These are phyloP conservation scores for Hippocampus guttulatus DNA, from an alignment of 2,113 vertebrate genomes.

Conservation along the genomic window DNA sequence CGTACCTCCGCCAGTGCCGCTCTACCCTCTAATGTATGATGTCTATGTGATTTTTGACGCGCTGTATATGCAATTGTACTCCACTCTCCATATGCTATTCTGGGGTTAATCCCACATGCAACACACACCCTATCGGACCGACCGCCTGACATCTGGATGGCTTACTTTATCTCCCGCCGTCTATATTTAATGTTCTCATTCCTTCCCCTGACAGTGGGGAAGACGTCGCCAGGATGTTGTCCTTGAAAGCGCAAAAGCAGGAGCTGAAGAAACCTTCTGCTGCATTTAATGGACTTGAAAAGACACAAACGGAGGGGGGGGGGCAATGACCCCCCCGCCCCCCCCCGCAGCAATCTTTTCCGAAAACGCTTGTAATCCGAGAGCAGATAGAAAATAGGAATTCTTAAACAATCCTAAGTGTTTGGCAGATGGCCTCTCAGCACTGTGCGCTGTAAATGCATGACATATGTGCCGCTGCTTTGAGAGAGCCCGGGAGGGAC, in stretches of 20 bases:
- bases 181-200: conserved; percentile 50
- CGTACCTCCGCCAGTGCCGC: too few species aligned
- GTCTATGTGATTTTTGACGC: background rate
- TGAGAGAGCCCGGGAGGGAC: conserved; percentile 23
- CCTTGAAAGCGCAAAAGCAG: background rate
- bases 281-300: conserved; percentile 11
- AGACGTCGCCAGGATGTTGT: background rate
- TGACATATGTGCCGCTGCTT: conserved; percentile 42
- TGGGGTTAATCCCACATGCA: background rate
- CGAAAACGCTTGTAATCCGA: conserved; percentile 30
- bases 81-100: background rate
- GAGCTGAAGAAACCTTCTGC: background rate
- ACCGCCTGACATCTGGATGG: conserved; percentile 23
- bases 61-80: background rate
- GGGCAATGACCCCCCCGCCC: background rate
- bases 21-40: background rate
- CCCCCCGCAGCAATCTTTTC: conserved; percentile 3
- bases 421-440: conserved; percentile 32
- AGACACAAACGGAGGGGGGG: conserved; percentile 1
- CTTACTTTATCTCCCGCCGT: conserved; percentile 27
- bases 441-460: conserved; percentile 40
- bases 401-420: conserved; percentile 39
- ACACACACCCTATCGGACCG: background rate
- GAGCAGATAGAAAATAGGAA: conserved; percentile 30
- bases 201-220: conserved; percentile 17